Evolutionary conservation across 2,797 vertebrate genomes (phyloP), one percentile per base, ranked within the genome.

Genomic region (Urocyon cinereoargenteus): DNA sequence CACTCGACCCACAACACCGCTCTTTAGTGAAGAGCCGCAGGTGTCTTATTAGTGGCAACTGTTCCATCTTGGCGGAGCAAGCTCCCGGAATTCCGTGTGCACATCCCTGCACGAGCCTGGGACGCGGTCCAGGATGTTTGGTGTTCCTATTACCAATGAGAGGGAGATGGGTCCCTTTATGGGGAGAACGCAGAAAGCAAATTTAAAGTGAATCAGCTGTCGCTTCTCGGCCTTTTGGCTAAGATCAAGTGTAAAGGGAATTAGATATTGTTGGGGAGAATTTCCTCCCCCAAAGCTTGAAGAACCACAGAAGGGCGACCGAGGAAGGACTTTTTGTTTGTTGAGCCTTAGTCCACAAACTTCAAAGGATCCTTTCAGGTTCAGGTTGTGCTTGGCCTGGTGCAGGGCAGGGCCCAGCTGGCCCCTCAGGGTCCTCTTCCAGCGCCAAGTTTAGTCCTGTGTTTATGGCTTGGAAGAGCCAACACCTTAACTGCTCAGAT

Each of bases 401-500:
- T 57, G 45, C 34, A 97, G 68, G 40, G 73, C 6, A 51, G 51
- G 57, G 88, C 75, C 95, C 68, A 66, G 78, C 55, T 55, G 85
- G 19, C 81, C 87, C 87, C 49, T 70, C 28, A 7, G 13, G 28
- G 14, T 55, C 51, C 26, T 70, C 86, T 92, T 96, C 72, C 15
- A 77, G 62, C 26, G n/a, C 86, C 77, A 66, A 82, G 75, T 93
- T 82, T 51, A 70, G 26, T 86, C 79, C 87, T 83, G 49, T 81
- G 77, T 92, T 81, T 85, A 90, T 70, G 73, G 68, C 59, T 83
- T 92, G 78, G 85, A 97, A 97, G 96, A 96, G 55, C 73, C 55
- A 97, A 92, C 90, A 95, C 90, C 93, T 89, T 12, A 90, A 87
- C 78, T 89, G 62, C 90, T 91, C 59, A 81, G 86, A 88, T 95